These are phyloP conservation scores for Picathartes gymnocephalus DNA, from an alignment of 2,113 vertebrate species.

Conservation along the genomic window DNA sequence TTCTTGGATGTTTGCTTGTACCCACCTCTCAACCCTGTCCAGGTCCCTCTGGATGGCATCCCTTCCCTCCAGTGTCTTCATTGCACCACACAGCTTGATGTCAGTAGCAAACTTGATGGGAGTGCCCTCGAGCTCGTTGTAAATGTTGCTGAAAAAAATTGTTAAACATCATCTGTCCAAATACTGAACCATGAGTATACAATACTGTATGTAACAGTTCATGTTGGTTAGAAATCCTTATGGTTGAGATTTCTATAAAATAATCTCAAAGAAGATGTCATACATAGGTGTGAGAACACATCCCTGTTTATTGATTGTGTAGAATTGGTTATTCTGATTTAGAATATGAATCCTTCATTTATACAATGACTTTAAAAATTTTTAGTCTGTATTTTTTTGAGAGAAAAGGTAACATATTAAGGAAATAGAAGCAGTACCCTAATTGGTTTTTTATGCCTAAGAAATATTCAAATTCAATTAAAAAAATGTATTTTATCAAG, in stretches of 20 bases:
- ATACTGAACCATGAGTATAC: no score
- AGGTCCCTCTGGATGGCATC: no score
- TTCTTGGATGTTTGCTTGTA: no score
- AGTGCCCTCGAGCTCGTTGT: no score
- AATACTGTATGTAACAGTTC: neutral
- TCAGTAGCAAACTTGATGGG: no score
- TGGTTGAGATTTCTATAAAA: neutral
- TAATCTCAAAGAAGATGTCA: neutral
- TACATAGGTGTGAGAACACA: neutral
- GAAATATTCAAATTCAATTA: neutral
- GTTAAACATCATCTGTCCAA: no score
- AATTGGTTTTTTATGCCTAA: neutral
- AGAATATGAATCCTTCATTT: neutral
- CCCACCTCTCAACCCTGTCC: no score
- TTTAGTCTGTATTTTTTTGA: neutral
- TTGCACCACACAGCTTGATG: no score
- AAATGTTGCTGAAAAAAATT: no score
- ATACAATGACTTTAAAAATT: neutral
- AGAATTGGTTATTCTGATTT: neutral
- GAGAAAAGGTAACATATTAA: neutral
- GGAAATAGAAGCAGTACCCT: neutral
- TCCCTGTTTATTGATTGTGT: accelerated
- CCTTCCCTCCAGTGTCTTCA: no score
- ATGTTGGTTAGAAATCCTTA: neutral
- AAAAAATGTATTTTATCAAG: neutral